Conservation (phyloP, 2,797 vertebrate species). For the Xenopus petersii region DNA sequence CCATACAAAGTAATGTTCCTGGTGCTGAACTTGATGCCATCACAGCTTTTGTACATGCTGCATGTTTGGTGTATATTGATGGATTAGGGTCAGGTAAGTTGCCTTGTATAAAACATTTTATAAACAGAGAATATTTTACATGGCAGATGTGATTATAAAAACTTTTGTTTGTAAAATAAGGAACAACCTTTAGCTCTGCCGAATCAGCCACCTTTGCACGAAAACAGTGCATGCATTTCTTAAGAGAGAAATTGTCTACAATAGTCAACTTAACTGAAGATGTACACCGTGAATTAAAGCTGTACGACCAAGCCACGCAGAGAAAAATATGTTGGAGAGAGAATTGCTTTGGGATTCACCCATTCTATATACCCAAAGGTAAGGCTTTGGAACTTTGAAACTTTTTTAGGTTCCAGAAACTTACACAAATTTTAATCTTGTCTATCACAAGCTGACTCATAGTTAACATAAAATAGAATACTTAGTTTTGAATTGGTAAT, state of each 20-base stretch:
- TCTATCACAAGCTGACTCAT: no score
- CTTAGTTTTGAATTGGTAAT: no score
- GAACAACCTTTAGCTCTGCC: conserved; percentile 77
- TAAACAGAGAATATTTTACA: no score
- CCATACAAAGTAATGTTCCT: conserved; percentile 54
- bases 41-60: conserved; percentile 86
- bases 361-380: conserved; percentile 91
- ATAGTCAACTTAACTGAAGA: conserved; percentile 71
- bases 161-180: conserved; percentile 56
- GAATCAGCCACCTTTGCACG: conserved; percentile 72
- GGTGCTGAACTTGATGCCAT: conserved; percentile 69
- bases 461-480: no score
- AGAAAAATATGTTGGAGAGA: conserved; percentile 79
- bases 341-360: conserved; percentile 84
- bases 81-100: conserved; percentile 88
- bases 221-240: conserved; percentile 77
- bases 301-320: conserved; percentile 76
- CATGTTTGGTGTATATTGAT: conserved; percentile 90
- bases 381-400: conserved; percentile 44
- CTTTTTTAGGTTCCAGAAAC: no score
- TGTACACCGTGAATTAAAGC: conserved; percentile 75
- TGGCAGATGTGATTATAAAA: no score
- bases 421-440: no score
- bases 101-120: no score
- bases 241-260: conserved; percentile 72